A percentile compares a stretch with the other conserved stretches of the same genome.
phyloP scores from a whole-genome alignment of 2,888 invertebrate genomes.

The Pseudoips prasinana region DNA sequence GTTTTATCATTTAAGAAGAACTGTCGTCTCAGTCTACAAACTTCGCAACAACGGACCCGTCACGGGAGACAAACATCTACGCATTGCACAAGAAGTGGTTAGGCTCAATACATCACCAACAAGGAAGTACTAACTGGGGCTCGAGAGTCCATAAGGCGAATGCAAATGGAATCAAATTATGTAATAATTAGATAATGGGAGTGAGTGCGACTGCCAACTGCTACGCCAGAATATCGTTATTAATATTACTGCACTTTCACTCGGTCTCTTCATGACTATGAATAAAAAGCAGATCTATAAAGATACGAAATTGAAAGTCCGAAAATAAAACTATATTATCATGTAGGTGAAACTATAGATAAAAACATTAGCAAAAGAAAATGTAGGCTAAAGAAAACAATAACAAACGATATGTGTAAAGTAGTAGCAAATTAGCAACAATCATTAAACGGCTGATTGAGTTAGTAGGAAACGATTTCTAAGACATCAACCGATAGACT shows the following conservation, averaged over 20 bases:
- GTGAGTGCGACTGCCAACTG: conserved; percentile 33
- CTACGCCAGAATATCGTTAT: conserved; percentile 37
- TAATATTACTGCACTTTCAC: conserved; percentile 59
- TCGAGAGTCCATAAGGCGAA: conserved; percentile 47
- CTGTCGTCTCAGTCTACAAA: conserved; percentile 8
- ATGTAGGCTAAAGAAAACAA: conserved; percentile 23
- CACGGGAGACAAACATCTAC: conserved; percentile 42
- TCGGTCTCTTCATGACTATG: conserved; percentile 24
- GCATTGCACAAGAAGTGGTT: conserved; percentile 46
- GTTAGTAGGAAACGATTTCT: conserved; percentile 78
- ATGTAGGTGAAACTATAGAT: conserved; percentile 7
- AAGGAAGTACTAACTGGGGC: conserved; percentile 51
- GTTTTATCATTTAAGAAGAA: too few relatives aligned
- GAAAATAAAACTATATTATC: conserved; percentile 10
- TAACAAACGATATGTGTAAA: conserved; percentile 30
- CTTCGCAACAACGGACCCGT: conserved; percentile 33
- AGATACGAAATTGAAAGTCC: conserved; percentile 29
- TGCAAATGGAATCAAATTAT: conserved; percentile 54
- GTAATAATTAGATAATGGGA: conserved; percentile 63
- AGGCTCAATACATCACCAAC: conserved; percentile 36
- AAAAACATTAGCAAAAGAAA: conserved; percentile 8
- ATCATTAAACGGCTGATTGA: conserved; percentile 74
- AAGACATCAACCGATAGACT: conserved; percentile 57
- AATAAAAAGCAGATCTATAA: conserved; percentile 21
- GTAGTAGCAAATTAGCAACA: conserved; percentile 43